A percentile compares a stretch with the other conserved stretches of the same genome.
Conservation (phyloP, 2,888 invertebrate species). For the Caenorhabditis angaria region DNA sequence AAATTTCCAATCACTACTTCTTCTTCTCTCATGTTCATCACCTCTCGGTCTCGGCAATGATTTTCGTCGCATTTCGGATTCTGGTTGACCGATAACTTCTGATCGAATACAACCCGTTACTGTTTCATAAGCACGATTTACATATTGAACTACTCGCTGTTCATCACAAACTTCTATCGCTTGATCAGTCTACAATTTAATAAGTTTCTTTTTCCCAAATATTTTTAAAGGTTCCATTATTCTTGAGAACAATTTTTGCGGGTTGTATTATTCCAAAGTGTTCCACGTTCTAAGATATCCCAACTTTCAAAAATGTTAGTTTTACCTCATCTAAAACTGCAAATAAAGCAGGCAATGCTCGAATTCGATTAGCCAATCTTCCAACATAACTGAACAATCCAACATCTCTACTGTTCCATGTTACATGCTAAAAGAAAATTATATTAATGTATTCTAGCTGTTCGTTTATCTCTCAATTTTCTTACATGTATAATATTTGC, state of each 20-base stretch:
- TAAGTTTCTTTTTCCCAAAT: no score
- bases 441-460: background rate
- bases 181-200: conserved; percentile 66
- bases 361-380: conserved; percentile 60
- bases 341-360: conserved; percentile 70
- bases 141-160: conserved; percentile 73
- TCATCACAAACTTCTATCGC: conserved; percentile 72
- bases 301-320: no score
- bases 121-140: conserved; percentile 74
- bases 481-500: conserved; percentile 61
- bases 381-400: conserved; percentile 65
- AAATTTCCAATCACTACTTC: conserved; percentile 70
- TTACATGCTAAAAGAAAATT: conserved; percentile 48
- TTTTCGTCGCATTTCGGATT: conserved; percentile 54
- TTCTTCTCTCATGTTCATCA: conserved; percentile 52
- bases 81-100: conserved; percentile 69
- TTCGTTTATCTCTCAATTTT: background rate
- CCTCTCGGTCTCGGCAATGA: conserved; percentile 54
- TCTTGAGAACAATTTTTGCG: no score
- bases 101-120: conserved; percentile 73
- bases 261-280: no score
- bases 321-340: conserved; percentile 69
- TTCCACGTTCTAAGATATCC: no score
- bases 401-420: conserved; percentile 61
- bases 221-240: no score